Evolutionary conservation across 1,140 invertebrate species (phyloP), one percentile per base, ranked within the genome.

Genomic region (Campoletis sonorensis): DNA sequence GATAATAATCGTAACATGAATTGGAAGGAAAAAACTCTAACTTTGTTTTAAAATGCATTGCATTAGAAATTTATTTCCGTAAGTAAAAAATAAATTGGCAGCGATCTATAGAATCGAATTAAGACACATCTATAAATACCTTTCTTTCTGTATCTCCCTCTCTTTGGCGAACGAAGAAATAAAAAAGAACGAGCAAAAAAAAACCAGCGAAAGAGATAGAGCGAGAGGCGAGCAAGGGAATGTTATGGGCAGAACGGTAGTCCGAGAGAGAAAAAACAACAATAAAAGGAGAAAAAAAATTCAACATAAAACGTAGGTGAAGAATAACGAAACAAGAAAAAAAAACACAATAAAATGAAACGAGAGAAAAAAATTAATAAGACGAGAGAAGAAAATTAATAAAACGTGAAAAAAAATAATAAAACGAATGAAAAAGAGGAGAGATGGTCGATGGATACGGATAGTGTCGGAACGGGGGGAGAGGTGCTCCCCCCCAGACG

Each of bases 51-150:
- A 45, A 45, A 45, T 10, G 40, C 40, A 45, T 13, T 45, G 1
- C 40, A 45, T 45, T 8, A 45, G 13, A 45, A 11, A 45, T 45
- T 3, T 45, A 45, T 45, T 45, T 10, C 3, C 40, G 7, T 11
- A 13, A 45, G 30, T 45, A 45, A 45, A 45, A 45, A 45, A 45
- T 45, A 45, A 45, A 45, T 45, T 45, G 40, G 40, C 40, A 45
- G 11, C 40, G 40, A 45, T 45, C 40, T 86, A 87, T 91, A 90
- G 90, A 91, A 91, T 91, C 90, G 90, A 89, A 89, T 91, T 91
- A 91, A 91, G 89, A 89, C 89, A 90, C 88, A 89, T 90, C 90
- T 91, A 91, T 90, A 91, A 91, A 91, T 91, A 91, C 81, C 82
- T 86, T 80, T 64, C 61, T 54, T 21, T n/a, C 51, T 21, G n/a